Percentiles rank a stretch among this genome's conserved stretches.
Conservation (phyloP, 1,140 invertebrate species). For the Sesamia nonagrioides region DNA sequence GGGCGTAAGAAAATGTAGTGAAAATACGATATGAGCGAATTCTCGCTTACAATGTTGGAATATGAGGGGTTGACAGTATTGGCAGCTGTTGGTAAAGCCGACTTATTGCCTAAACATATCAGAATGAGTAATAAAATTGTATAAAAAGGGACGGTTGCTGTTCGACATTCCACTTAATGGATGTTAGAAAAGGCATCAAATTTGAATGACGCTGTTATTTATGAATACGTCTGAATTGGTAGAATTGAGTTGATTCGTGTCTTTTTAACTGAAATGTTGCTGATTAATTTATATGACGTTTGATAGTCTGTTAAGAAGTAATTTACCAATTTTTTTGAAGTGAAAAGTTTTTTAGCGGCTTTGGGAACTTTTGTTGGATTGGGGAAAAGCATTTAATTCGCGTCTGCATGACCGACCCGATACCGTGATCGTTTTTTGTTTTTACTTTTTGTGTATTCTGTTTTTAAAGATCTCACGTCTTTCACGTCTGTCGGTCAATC, state of each 20-base stretch:
- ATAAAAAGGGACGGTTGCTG: constrained; percentile 22
- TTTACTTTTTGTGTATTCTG: too few relatives aligned
- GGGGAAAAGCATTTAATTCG: too few relatives aligned
- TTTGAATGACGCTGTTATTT: constrained; percentile 2
- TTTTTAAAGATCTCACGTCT: too few relatives aligned
- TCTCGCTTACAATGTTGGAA: constrained; percentile 34
- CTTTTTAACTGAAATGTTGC: not conserved
- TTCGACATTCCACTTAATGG: constrained; percentile 33
- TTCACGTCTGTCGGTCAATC: too few relatives aligned
- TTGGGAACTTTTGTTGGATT: too few relatives aligned
- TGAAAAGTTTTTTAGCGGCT: too few relatives aligned
- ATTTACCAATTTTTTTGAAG: too few relatives aligned
- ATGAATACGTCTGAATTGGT: constrained; percentile 8
- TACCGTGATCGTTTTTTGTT: too few relatives aligned
- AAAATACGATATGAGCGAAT: constrained; percentile 31
- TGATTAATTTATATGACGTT: not conserved
- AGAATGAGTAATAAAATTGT: constrained; percentile 56
- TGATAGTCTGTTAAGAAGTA: too few relatives aligned
- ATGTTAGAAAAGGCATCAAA: constrained; percentile 29
- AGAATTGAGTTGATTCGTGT: not conserved
- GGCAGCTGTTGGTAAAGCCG: constrained; percentile 55
- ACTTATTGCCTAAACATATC: constrained; percentile 60
- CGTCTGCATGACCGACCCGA: too few relatives aligned
- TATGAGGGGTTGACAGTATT: constrained; percentile 54
- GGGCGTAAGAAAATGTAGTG: constrained; percentile 20